These are phyloP conservation scores for Rhadina sibilatrix DNA, from an alignment of 2,113 vertebrate genomes.

Conservation along the genomic window DNA sequence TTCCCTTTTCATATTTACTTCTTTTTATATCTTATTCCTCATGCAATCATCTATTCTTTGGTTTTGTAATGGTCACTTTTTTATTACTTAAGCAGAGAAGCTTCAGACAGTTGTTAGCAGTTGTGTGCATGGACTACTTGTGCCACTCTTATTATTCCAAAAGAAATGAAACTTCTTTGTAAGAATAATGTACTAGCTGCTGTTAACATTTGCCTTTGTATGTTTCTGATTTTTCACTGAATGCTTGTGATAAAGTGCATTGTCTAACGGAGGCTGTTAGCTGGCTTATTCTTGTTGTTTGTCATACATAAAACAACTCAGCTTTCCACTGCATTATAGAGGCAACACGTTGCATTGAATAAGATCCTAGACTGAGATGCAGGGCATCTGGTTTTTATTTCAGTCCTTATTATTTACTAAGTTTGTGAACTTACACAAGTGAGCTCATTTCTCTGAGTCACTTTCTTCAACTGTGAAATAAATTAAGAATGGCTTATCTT, in stretches of 20 bases:
- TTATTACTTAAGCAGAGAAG: neutral
- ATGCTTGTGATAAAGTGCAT: neutral
- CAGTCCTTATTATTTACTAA: neutral
- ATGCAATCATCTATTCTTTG: neutral
- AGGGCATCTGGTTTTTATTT: constrained; percentile 23
- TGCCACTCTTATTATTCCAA: neutral
- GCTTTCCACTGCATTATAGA: neutral
- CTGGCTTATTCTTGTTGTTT: neutral
- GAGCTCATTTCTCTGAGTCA: constrained; percentile 11
- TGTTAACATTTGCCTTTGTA: neutral
- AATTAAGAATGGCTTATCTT: constrained; percentile 10
- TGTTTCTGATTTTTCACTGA: neutral
- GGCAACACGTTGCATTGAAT: neutral
- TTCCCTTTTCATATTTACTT: neutral
- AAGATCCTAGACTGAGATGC: neutral
- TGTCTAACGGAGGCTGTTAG: neutral
- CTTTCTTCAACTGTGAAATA: constrained; percentile 28
- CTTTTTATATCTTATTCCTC: neutral
- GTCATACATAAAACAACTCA: neutral
- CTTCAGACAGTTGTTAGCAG: neutral
- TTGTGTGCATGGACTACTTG: neutral
- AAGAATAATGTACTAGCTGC: neutral
- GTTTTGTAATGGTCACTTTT: neutral
- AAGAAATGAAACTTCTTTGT: neutral
- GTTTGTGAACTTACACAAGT: constrained; percentile 11